These are phyloP conservation scores for Simalia tracyae DNA, from an alignment of 2,797 vertebrate genomes.

Conservation along the genomic window DNA sequence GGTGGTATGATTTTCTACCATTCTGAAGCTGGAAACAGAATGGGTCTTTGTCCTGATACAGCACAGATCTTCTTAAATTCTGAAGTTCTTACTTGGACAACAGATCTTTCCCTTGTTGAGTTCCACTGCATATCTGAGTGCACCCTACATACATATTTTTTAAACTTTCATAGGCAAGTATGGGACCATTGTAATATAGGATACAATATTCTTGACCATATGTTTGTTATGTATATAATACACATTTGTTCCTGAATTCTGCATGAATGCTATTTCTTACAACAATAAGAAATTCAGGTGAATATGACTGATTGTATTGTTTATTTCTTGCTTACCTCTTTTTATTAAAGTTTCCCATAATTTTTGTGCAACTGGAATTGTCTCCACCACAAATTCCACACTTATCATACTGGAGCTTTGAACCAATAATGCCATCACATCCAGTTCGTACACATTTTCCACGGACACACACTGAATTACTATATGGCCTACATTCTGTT, in stretches of 20 bases:
- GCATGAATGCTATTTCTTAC: background rate
- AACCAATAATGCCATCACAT: constrained; percentile 95
- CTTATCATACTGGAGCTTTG: constrained; percentile 94
- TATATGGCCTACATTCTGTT: constrained; percentile 92
- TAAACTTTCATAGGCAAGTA: background rate
- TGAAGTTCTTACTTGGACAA: background rate
- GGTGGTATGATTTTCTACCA: no score
- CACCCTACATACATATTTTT: background rate
- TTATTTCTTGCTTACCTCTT: constrained; percentile 86
- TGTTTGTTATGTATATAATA: background rate
- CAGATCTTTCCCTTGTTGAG: background rate
- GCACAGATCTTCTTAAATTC: background rate
- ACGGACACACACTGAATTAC: constrained; percentile 92
- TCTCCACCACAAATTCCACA: constrained; percentile 94
- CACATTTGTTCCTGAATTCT: background rate
- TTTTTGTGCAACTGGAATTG: constrained; percentile 88
- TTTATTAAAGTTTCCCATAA: constrained; percentile 92
- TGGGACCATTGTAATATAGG: background rate
- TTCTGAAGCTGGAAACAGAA: background rate
- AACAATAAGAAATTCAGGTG: background rate
- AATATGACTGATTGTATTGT: background rate
- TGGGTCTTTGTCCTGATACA: background rate
- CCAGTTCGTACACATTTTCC: constrained; percentile 93
- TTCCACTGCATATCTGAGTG: background rate
- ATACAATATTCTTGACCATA: background rate